These are phyloP conservation scores for Natator depressus DNA, from an alignment of 2,113 vertebrate species.

Conservation along the genomic window DNA sequence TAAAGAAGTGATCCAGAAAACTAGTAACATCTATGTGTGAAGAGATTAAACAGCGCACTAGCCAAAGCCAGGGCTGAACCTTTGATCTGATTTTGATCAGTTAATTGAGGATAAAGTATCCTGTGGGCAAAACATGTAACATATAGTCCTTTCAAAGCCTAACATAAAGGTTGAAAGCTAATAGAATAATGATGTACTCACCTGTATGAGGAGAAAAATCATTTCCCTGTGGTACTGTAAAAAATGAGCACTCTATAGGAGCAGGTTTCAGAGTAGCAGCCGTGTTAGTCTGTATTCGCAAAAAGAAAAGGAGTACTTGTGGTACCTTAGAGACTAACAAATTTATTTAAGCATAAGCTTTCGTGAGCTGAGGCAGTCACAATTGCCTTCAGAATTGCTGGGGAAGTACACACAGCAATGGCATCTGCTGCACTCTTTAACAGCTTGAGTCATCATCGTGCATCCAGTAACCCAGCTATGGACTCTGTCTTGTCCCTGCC, in stretches of 20 bases:
- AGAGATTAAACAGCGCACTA: neutral
- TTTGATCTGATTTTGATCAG: neutral
- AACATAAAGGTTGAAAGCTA: neutral
- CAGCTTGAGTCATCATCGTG: neutral
- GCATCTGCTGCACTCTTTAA: neutral
- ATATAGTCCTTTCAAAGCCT: neutral
- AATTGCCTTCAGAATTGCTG: neutral
- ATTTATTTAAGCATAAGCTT: too few species aligned
- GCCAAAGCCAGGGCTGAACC: neutral
- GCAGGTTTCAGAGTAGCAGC: too few species aligned
- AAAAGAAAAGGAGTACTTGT: too few species aligned
- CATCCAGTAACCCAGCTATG: neutral
- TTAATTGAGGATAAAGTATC: neutral
- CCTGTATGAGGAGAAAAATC: neutral
- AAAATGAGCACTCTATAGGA: neutral
- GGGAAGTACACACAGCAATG: neutral
- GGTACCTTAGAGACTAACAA: too few species aligned
- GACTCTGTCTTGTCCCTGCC: neutral
- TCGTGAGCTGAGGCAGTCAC: neutral
- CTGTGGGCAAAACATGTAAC: neutral
- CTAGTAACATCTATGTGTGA: neutral
- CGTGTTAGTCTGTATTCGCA: too few species aligned
- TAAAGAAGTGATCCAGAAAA: neutral
- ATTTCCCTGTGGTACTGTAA: neutral
- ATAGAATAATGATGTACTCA: neutral